These are phyloP conservation scores for Grapholita molesta DNA, from an alignment of 1,140 invertebrate species.

Conservation along the genomic window DNA sequence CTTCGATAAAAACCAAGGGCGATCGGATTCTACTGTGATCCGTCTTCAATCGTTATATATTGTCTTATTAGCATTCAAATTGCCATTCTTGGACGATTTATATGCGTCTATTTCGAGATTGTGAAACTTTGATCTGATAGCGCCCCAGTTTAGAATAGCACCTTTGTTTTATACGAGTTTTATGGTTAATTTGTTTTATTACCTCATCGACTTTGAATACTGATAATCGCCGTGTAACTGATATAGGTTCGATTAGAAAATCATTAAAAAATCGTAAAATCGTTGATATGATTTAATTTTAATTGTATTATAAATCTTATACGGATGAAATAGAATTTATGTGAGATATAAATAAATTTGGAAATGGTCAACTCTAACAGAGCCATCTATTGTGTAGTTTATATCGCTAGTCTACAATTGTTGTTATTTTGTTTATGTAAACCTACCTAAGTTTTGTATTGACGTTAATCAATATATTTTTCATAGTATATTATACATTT, in stretches of 20 bases:
- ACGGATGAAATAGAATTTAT: no score
- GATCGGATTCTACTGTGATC: constrained; percentile 16
- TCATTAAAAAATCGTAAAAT: not conserved
- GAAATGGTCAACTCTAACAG: no score
- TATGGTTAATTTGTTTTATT: constrained; percentile 4
- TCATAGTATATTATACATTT: no score
- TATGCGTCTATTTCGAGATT: constrained; percentile 15
- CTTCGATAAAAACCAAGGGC: constrained; percentile 63
- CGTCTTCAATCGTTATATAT: constrained; percentile 38
- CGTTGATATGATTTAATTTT: not conserved
- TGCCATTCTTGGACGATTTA: constrained; percentile 24
- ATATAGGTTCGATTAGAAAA: not conserved
- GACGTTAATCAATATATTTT: no score
- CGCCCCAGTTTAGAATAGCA: constrained; percentile 5
- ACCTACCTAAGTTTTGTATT: no score
- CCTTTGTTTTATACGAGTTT: constrained; percentile 2
- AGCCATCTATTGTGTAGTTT: no score
- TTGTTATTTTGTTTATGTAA: no score
- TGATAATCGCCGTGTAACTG: not conserved
- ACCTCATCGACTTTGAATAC: not conserved
- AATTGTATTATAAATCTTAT: not conserved
- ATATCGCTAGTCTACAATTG: no score
- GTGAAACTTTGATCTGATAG: constrained; percentile 8
- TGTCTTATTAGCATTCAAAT: constrained; percentile 39
- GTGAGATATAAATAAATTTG: no score